Percentiles rank a stretch among this genome's conserved stretches.
Conservation (phyloP, 2,113 vertebrate genomes). For the Nothocercus nigrocapillus region DNA sequence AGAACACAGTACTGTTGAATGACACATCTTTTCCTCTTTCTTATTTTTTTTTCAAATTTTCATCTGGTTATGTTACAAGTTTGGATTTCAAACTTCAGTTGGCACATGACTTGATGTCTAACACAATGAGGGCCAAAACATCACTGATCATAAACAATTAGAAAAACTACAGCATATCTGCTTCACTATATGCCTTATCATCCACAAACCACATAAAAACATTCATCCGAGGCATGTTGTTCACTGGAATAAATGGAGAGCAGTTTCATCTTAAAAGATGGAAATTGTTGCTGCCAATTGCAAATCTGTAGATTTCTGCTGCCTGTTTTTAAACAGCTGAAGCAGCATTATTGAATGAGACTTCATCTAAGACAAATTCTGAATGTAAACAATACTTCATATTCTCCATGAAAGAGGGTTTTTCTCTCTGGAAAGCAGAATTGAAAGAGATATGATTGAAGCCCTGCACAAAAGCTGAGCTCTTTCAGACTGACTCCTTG, state of each 20-base stretch:
- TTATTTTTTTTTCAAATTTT: neutral
- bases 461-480: constrained; percentile 6
- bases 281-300: neutral
- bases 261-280: neutral
- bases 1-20: neutral
- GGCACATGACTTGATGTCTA: neutral
- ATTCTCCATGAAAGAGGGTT: neutral
- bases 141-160: neutral
- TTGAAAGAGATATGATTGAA: constrained; percentile 10
- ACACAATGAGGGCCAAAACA: neutral
- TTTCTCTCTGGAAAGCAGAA: constrained; percentile 46
- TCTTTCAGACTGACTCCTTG: constrained; percentile 28
- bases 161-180: neutral
- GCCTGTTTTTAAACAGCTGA: neutral
- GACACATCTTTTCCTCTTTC: neutral
- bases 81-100: neutral
- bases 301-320: neutral
- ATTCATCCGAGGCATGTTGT: neutral
- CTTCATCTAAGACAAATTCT: neutral
- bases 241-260: neutral
- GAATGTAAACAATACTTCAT: neutral
- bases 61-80: fast-evolving
- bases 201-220: neutral
- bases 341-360: neutral
- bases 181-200: neutral